These are phyloP conservation scores for Drosophila algonquin DNA, from an alignment of 2,888 invertebrate species.

Conservation along the genomic window DNA sequence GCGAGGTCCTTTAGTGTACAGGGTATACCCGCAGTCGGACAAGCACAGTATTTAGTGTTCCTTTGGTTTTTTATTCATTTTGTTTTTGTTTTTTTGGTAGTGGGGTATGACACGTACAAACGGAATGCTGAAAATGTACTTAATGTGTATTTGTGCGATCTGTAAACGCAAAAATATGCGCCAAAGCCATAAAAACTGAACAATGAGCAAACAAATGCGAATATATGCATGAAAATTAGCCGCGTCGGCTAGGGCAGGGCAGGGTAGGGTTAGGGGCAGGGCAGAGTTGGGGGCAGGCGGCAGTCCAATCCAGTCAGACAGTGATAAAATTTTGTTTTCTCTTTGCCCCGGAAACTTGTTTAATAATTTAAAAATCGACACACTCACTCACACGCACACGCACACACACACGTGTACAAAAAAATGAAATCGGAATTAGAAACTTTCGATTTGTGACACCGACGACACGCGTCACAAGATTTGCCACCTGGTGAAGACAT, in stretches of 20 bases:
- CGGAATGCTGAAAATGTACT: conserved; percentile 2
- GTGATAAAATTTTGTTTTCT: conserved; percentile 73
- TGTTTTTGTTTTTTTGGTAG: neutral
- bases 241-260: conserved; percentile 23
- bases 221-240: conserved; percentile 69
- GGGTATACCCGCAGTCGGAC: neutral
- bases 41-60: neutral
- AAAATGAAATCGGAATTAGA: conserved; percentile 56
- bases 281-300: conserved; percentile 21
- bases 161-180: conserved; percentile 75
- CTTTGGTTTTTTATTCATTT: too few relatives aligned
- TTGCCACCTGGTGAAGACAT: too few relatives aligned
- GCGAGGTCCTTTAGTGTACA: neutral
- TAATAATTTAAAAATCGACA: conserved; percentile 71
- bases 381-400: conserved; percentile 32
- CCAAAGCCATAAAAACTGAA: conserved; percentile 63
- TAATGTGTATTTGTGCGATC: conserved; percentile 40
- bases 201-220: conserved; percentile 60
- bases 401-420: neutral
- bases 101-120: neutral
- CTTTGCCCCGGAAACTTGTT: conserved; percentile 66
- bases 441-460: conserved; percentile 22
- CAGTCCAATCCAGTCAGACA: neutral
- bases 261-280: neutral
- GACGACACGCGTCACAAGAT: too few relatives aligned